Conservation (phyloP, 2,797 vertebrate genomes). For the Phataginus tetradactyla region DNA sequence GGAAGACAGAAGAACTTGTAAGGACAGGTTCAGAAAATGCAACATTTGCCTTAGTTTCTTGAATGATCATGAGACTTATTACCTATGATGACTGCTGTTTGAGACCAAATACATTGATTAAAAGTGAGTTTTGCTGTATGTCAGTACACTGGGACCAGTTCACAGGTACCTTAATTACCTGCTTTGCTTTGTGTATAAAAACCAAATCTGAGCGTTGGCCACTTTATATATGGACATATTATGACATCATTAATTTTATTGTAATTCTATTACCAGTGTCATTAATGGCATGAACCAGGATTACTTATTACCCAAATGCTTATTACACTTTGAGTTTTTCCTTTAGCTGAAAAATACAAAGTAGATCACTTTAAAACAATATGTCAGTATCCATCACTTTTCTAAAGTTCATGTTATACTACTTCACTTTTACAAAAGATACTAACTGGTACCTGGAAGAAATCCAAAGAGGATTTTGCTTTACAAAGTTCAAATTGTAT, state of each 20-base stretch:
- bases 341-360: neutral
- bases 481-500: neutral
- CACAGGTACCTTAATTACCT: neutral
- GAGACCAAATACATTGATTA: neutral
- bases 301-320: neutral
- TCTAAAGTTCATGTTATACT: neutral
- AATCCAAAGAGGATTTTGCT: neutral
- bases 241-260: neutral
- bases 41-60: constrained; percentile 12
- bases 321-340: neutral
- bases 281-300: neutral
- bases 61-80: neutral
- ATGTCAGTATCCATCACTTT: neutral
- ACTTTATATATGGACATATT: neutral
- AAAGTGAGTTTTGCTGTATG: neutral
- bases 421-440: neutral
- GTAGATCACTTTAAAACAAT: neutral
- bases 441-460: neutral
- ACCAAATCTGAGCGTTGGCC: neutral
- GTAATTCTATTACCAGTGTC: neutral
- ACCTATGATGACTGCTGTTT: neutral
- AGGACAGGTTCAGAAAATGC: neutral
- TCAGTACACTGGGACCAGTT: neutral
- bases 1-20: constrained; percentile 32
- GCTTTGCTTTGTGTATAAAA: neutral